Conservation (phyloP, 2,113 vertebrate genomes). For the Puntigrus tetrazona region DNA sequence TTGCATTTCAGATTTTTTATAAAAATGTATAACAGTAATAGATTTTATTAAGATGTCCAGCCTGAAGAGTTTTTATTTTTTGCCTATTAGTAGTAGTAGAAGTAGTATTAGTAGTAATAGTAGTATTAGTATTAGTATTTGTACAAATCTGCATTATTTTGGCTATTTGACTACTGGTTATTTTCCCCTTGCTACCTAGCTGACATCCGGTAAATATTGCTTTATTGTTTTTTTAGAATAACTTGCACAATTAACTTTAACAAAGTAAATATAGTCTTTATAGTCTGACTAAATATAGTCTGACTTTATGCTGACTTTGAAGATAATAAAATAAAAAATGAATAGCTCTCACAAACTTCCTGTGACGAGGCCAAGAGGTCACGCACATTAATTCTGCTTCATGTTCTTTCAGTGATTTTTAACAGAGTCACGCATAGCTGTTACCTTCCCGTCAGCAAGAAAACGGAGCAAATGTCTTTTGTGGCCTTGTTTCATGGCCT, state of each 20-base stretch:
- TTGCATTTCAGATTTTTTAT: too few species aligned
- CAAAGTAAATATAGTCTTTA: not conserved
- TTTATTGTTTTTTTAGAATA: not conserved
- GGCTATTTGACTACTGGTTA: too few species aligned
- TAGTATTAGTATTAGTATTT: too few species aligned
- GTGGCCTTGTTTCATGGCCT: conserved; percentile 14
- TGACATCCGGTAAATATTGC: not conserved
- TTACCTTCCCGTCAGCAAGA: not conserved
- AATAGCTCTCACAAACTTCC: not conserved
- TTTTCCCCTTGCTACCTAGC: too few species aligned
- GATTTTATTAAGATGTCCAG: not conserved
- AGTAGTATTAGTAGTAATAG: too few species aligned
- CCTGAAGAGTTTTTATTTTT: too few species aligned
- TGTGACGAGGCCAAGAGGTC: not conserved
- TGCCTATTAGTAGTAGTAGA: too few species aligned
- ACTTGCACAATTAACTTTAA: not conserved
- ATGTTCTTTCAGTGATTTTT: not conserved
- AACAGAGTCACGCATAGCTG: not conserved
- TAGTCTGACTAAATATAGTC: too few species aligned
- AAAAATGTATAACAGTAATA: not conserved
- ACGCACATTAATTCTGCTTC: not conserved
- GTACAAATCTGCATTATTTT: not conserved
- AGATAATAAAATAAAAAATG: not conserved
- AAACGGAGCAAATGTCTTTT: conserved; percentile 1
- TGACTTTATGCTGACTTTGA: not conserved